Evolutionary conservation across 2,797 vertebrate species (phyloP).

Genomic region (Fringilla coelebs): DNA sequence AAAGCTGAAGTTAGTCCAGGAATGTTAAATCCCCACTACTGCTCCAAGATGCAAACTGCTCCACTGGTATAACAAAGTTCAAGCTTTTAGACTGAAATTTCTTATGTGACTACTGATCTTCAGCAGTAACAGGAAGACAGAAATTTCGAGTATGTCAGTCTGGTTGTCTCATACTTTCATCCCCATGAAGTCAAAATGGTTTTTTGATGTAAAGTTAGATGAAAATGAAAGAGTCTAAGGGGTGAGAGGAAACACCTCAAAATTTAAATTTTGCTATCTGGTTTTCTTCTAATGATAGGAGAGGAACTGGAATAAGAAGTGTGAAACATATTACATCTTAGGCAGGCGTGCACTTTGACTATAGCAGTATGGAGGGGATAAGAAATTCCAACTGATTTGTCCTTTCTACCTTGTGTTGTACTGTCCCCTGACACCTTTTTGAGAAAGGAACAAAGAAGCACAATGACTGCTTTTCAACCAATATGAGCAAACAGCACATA

Average conservation of each 20-base stretch:
- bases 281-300: background rate
- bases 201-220: background rate
- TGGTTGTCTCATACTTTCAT: background rate
- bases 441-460: background rate
- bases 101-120: background rate
- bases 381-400: background rate
- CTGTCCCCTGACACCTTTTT: fast-evolving
- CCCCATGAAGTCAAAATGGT: background rate
- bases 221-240: background rate
- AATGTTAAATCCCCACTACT: background rate
- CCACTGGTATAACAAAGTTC: background rate
- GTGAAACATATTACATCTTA: background rate
- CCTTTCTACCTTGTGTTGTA: background rate
- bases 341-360: background rate
- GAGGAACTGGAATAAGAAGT: background rate
- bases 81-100: background rate
- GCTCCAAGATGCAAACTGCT: background rate
- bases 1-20: background rate
- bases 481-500: background rate
- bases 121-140: background rate
- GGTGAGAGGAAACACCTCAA: background rate
- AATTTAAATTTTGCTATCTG: background rate
- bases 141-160: background rate
- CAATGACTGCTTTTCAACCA: background rate
- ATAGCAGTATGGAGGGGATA: background rate